These are phyloP conservation scores for Notechis scutatus DNA, from an alignment of 2,113 vertebrate genomes.

Conservation along the genomic window DNA sequence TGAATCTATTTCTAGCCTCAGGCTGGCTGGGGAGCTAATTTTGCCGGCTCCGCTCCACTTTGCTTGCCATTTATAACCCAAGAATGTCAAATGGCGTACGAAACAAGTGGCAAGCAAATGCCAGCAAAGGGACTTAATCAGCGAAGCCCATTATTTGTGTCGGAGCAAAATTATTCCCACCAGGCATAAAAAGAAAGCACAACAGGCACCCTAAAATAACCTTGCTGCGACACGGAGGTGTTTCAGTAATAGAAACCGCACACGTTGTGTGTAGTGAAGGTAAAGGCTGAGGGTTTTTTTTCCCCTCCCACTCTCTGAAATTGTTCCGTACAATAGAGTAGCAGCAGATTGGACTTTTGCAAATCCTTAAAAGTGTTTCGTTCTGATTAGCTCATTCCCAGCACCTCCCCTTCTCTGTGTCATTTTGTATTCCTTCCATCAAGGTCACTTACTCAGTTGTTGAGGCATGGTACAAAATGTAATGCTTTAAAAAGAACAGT, in stretches of 20 bases:
- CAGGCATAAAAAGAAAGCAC: not conserved
- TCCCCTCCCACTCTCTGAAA: not conserved
- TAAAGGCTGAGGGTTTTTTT: not conserved
- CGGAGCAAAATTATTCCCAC: conserved; percentile 45
- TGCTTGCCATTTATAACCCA: conserved; percentile 74
- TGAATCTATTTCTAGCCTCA: conserved; percentile 56
- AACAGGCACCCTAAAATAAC: not conserved
- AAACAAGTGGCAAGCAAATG: conserved; percentile 71
- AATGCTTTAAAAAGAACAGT: not conserved
- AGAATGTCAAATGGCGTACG: conserved; percentile 73
- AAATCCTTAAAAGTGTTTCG: not conserved
- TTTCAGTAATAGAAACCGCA: conserved; percentile 9
- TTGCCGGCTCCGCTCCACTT: conserved; percentile 69
- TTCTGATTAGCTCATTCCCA: not conserved
- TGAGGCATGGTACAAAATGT: not conserved
- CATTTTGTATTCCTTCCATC: not conserved
- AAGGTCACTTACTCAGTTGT: not conserved
- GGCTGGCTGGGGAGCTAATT: conserved; percentile 68
- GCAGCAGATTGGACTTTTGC: not conserved
- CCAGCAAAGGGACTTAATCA: conserved; percentile 68
- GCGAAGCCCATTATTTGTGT: conserved; percentile 54
- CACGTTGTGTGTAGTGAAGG: not conserved
- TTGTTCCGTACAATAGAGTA: not conserved
- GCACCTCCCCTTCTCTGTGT: too few species aligned
- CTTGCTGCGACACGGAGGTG: not conserved